Evolutionary conservation across 1,140 invertebrate genomes (phyloP).

Genomic region (Arctopsyche grandis): DNA sequence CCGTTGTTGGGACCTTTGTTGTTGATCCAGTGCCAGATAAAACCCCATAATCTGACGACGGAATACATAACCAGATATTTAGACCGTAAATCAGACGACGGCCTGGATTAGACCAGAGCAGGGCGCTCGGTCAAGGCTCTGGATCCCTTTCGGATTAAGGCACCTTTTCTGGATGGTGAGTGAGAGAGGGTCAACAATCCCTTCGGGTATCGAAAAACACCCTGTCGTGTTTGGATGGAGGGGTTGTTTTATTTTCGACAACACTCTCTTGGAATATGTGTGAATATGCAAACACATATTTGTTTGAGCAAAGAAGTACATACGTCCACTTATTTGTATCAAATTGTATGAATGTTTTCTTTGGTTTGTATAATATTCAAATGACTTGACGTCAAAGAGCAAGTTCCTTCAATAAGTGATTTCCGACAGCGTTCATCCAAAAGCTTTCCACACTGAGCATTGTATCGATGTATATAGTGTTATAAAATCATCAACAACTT

Average conservation of each 20-base stretch:
- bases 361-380: no score
- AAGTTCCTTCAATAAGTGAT: no score
- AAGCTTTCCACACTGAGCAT: no score
- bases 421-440: no score
- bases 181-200: conserved; percentile 1
- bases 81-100: conserved; percentile 19
- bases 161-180: not conserved
- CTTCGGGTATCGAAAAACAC: conserved; percentile 17
- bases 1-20: not conserved
- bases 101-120: not conserved
- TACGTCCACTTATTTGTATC: no score
- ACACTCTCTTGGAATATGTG: not conserved
- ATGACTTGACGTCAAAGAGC: no score
- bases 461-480: no score
- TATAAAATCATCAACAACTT: no score
- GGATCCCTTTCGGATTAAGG: conserved; percentile 3
- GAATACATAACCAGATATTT: conserved; percentile 31
- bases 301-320: no score
- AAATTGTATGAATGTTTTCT: no score
- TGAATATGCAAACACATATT: not conserved
- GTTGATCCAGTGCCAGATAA: conserved; percentile 7
- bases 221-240: not conserved
- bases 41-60: conserved; percentile 28
- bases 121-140: not conserved
- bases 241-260: no score